Evolutionary conservation across 2,797 vertebrate genomes (phyloP).

Genomic region (Nannoperca obscura): DNA sequence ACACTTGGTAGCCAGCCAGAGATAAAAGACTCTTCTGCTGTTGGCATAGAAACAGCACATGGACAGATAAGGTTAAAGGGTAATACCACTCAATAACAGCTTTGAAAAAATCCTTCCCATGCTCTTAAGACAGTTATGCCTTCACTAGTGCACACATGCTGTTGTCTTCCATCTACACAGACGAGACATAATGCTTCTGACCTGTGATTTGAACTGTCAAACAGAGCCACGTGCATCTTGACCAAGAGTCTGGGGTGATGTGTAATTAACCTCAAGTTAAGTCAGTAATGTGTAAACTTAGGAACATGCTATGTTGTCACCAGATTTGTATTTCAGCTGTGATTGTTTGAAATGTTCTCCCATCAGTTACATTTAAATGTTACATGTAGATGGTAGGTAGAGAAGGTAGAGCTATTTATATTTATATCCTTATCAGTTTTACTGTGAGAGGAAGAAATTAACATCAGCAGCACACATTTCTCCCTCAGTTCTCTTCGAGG

Average conservation of each 20-base stretch:
- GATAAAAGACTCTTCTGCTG: conserved; percentile 35
- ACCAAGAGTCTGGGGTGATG: background rate
- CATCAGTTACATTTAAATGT: background rate
- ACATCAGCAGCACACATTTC: background rate
- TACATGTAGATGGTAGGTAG: background rate
- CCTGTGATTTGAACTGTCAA: background rate
- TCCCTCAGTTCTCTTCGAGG: conserved; percentile 14
- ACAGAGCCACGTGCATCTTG: background rate
- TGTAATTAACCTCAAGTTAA: background rate
- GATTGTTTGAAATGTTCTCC: background rate
- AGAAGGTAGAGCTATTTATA: background rate
- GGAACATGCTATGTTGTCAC: background rate
- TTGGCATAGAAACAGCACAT: conserved; percentile 71
- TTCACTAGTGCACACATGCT: conserved; percentile 8
- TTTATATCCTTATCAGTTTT: background rate
- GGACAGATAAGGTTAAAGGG: conserved; percentile 61
- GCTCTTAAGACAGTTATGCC: conserved; percentile 46
- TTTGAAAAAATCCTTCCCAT: conserved; percentile 30
- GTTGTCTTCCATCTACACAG: conserved; percentile 7
- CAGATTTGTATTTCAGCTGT: background rate
- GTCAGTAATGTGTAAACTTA: background rate
- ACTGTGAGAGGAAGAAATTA: background rate
- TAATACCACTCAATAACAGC: conserved; percentile 63
- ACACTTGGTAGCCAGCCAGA: conserved; percentile 2
- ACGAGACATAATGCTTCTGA: background rate